phyloP scores from a whole-genome alignment of 2,888 invertebrate genomes.

The Odontothrips loti region DNA sequence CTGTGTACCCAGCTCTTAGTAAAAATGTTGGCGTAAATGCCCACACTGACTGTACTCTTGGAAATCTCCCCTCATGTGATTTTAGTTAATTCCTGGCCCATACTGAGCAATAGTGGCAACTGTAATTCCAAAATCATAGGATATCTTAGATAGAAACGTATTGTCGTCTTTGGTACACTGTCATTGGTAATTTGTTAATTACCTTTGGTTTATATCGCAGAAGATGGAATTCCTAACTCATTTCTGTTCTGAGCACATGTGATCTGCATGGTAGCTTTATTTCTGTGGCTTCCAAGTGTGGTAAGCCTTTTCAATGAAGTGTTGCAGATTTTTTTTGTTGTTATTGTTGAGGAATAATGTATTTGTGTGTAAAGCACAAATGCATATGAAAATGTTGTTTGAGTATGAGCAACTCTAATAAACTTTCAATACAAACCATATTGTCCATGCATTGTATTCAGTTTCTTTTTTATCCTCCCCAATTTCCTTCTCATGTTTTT shows the following conservation, averaged over 20 bases:
- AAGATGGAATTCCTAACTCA: not conserved
- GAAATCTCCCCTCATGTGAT: conserved; percentile 14
- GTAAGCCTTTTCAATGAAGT: conserved; percentile 10
- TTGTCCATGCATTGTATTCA: too few relatives aligned
- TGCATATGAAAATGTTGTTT: conserved; percentile 1
- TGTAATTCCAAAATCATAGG: conserved; percentile 22
- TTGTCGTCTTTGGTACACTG: not conserved
- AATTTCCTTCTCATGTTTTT: not conserved
- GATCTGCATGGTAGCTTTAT: conserved; percentile 21
- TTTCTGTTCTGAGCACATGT: conserved; percentile 21
- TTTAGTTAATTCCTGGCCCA: conserved; percentile 20
- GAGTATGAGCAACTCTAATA: conserved; percentile 14
- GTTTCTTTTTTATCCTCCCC: too few relatives aligned
- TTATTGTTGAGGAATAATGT: conserved; percentile 7
- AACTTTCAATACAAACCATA: not conserved
- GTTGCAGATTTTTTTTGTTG: conserved; percentile 15
- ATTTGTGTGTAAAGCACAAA: not conserved
- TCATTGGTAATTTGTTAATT: not conserved
- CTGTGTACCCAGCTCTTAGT: conserved; percentile 4
- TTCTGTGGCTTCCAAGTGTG: conserved; percentile 19
- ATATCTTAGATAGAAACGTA: conserved; percentile 7
- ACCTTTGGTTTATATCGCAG: not conserved
- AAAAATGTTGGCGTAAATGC: not conserved
- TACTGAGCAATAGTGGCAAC: conserved; percentile 9
- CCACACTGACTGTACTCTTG: conserved; percentile 13